Evolutionary conservation across 2,113 vertebrate genomes (phyloP).

Genomic region (Seriola rivoliana): DNA sequence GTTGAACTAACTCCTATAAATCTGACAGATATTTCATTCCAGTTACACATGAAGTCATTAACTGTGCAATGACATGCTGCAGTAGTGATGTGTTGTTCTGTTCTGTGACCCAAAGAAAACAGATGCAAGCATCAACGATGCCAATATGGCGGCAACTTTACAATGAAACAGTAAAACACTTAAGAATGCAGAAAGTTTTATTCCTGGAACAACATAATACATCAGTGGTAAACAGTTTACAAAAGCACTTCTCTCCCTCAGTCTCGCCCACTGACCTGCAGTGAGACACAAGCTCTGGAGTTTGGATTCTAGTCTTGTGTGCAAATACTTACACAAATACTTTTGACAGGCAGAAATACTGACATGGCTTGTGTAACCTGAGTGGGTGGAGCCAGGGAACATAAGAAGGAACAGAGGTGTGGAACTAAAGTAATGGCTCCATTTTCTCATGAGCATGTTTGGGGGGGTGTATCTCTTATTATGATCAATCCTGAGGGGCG

Average conservation of each 20-base stretch:
- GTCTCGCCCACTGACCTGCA: constrained; percentile 75
- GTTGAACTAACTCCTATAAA: neutral
- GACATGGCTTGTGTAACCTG: neutral
- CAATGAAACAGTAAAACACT: neutral
- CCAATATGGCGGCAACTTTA: neutral
- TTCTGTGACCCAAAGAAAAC: neutral
- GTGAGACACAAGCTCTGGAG: constrained; percentile 41
- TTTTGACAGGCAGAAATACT: constrained; percentile 24
- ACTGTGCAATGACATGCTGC: neutral
- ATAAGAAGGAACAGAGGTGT: too few relatives aligned
- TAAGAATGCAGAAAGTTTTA: constrained; percentile 54
- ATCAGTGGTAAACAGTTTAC: constrained; percentile 22
- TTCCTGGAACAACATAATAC: constrained; percentile 41
- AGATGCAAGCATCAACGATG: neutral
- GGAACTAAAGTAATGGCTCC: too few relatives aligned
- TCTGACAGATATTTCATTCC: neutral
- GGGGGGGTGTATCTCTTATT: too few relatives aligned
- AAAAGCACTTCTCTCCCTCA: constrained; percentile 30
- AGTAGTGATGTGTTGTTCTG: neutral
- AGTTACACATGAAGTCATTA: neutral
- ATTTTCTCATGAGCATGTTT: too few relatives aligned
- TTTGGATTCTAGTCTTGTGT: constrained; percentile 52
- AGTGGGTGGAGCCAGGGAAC: constrained; percentile 8
- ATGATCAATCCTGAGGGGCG: too few relatives aligned
- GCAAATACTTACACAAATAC: constrained; percentile 30